Evolutionary conservation across 1,140 invertebrate species (phyloP), one percentile per base, ranked within the genome.

Genomic region (Drosophila truncata): DNA sequence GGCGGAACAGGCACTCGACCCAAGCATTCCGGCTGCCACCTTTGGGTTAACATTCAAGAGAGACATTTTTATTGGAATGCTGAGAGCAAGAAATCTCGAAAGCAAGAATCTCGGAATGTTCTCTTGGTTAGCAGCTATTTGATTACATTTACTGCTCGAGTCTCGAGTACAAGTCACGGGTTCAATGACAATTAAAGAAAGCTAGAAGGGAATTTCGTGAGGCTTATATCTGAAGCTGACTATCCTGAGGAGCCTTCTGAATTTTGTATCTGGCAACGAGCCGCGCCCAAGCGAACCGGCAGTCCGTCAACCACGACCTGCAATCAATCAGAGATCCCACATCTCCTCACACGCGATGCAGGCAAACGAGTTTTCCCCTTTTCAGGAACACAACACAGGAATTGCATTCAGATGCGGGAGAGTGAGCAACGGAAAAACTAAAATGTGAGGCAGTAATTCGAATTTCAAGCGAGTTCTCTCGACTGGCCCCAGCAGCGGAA

Each of bases 301-400:
- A 64, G 50, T 52, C 18, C 60, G 67, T 78, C 75, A 65, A 62
- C 37, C 74, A 52, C 27, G 47, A 69, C 41, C 60, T 41, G 55
- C 74, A 57, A 80, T 80, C 78, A 79, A 79, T 80, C 69, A 79
- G 65, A 60, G 60, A n/a, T 69, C 35, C 18, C 35, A 31, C 35
- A 31, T 63, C 33, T 63, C 33, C 20, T 10, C 10, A 2, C 31
- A 23, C 16, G 23, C 25, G 14, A 23, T 20, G 47, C 31, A 37
- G 27, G 25, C 20, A 63, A 64, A 69, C 65, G 13, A 63, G 44
- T 69, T 64, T 64, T 67, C 33, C 27, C 25, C 52, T 9, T 16
- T 10, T 18, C 20, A 27, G 1, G 18, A 7, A 33, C 23, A 23
- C 29, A 23, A 20, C 14, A 13, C 20, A 37, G 20, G 33, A 67